Conservation (phyloP, 37 sponge, comb jelly and placozoan species). For the Spongia lamella region DNA sequence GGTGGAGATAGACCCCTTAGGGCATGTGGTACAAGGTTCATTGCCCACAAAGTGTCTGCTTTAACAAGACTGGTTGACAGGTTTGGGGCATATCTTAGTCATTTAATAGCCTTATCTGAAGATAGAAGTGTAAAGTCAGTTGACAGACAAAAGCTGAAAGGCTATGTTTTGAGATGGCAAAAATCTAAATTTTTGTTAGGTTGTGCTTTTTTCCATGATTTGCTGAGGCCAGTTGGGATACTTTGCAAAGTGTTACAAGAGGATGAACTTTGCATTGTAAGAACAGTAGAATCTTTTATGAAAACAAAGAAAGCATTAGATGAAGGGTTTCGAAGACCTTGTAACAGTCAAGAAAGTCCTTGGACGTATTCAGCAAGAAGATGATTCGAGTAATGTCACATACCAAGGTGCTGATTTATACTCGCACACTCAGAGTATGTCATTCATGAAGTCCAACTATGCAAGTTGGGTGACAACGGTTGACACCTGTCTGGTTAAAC, state of each 20-base stretch:
- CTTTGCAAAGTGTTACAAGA: slow-evolving; percentile 60
- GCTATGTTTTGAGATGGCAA: slow-evolving; percentile 58
- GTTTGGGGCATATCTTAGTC: slow-evolving; percentile 67
- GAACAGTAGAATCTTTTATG: slow-evolving; percentile 62
- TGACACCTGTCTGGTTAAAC: too few relatives aligned
- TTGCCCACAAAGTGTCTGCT: slow-evolving; percentile 66
- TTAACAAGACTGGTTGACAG: slow-evolving; percentile 44
- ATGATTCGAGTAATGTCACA: too few relatives aligned
- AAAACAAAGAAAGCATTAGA: slow-evolving; percentile 40
- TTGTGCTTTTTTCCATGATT: slow-evolving; percentile 71
- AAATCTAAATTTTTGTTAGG: slow-evolving; percentile 53
- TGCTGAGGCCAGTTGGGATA: slow-evolving; percentile 53
- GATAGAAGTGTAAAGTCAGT: slow-evolving; percentile 37
- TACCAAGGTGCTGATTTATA: slow-evolving; percentile 25
- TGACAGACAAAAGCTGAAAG: slow-evolving; percentile 55
- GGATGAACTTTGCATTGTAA: slow-evolving; percentile 53
- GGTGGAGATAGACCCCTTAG: slow-evolving; percentile 54
- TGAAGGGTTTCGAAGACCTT: slow-evolving; percentile 31
- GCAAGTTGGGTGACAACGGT: too few relatives aligned
- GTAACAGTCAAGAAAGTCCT: slow-evolving; percentile 67
- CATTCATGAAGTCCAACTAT: too few relatives aligned
- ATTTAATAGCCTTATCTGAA: slow-evolving; percentile 49
- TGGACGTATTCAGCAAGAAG: slow-evolving; percentile 16
- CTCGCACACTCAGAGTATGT: neutral
- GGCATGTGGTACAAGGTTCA: slow-evolving; percentile 70